Evolutionary conservation across 2,888 invertebrate genomes (phyloP), one percentile per base, ranked within the genome.

Genomic region (Tromatobia lineatoria): DNA sequence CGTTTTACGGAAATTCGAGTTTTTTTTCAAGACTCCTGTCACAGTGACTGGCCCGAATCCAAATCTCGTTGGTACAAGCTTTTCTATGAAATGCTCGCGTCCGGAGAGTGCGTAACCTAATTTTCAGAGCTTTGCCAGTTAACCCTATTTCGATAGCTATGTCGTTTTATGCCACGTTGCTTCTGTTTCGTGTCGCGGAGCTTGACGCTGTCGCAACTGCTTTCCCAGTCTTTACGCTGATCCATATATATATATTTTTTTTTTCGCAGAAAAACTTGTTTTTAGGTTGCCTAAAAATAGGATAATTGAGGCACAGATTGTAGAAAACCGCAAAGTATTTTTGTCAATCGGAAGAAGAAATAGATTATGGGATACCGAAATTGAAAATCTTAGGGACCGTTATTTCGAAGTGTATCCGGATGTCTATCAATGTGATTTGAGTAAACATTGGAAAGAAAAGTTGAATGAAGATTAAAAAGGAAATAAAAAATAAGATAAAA

Each of bases 111-210:
- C 64, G 74, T 59, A 76, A 83, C 64, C 45, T 45, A 80, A 80
- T 83, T 83, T 80, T 11, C 71, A 67, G 18, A 76, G 71, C 76
- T 71, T 80, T 70, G 50, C 47, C 50, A 67, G 80, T 76, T 80
- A 80, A 83, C 75, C 42, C 23, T 76, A 83, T 83, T 83, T 71
- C 71, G 57, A 80, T 67, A 13, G 52, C 77, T 73, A 42, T 80
- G 64, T 13, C 76, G 71, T 76, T 71, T 83, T 71, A 57, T 34
- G 57, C 50, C 66, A 18, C 67, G 29, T 73, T 67, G 59, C 73
- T 64, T 38, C 66, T 23, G 59, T 52, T 38, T 70, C 25, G 29
- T 18, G 54, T 34, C 42, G 75, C 66, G 50, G 2, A 45, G 64
- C 11, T 25, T 42, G 29, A 61, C 45, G 18, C 61, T 52, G 15